Conservation (phyloP, 1,140 invertebrate genomes). For the Metopolophium dirhodum region DNA sequence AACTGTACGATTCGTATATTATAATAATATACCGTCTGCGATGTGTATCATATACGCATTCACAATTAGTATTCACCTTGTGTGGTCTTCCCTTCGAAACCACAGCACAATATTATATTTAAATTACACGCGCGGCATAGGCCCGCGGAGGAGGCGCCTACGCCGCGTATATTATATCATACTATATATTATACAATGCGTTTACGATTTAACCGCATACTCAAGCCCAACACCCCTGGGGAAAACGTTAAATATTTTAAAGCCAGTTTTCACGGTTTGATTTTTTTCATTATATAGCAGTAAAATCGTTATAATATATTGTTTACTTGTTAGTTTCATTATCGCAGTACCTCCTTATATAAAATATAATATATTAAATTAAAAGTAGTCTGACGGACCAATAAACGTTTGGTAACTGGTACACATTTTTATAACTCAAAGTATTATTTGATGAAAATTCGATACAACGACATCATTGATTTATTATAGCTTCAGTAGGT, state of each 20-base stretch:
- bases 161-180: not conserved
- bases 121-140: not conserved
- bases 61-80: not conserved
- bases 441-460: not conserved
- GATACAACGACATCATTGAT: not conserved
- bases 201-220: not conserved
- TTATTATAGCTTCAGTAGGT: not conserved
- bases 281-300: not conserved
- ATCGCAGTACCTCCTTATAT: not conserved
- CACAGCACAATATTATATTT: conserved; percentile 19
- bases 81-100: conserved; percentile 34
- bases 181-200: not conserved
- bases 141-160: not conserved
- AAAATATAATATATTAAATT: not conserved
- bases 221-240: conserved; percentile 2
- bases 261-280: not conserved
- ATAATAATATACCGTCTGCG: no score
- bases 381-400: not conserved
- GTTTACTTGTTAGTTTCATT: not conserved
- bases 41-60: not conserved
- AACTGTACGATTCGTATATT: not conserved
- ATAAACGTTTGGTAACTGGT: not conserved
- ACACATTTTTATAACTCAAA: not conserved
- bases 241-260: conserved; percentile 14
- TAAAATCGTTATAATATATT: not conserved